Evolutionary conservation across 2,113 vertebrate genomes (phyloP).

Genomic region (Engystomops pustulosus): DNA sequence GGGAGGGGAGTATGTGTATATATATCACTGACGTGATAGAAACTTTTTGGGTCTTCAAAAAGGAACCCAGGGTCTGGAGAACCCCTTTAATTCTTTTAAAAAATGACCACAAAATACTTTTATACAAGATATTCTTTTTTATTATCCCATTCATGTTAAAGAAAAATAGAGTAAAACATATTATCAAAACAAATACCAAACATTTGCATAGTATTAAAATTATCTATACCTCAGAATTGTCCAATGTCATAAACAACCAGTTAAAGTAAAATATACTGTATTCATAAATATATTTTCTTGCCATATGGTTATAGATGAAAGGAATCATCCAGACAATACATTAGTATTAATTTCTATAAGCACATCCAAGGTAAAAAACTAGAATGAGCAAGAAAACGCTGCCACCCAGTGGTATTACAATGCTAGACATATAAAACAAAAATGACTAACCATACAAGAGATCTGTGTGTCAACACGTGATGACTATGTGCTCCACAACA

Average conservation of each 20-base stretch:
- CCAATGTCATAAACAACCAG: not conserved
- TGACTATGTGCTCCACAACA: not conserved
- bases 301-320: not conserved
- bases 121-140: not conserved
- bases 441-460: not conserved
- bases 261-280: not conserved
- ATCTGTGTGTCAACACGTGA: not conserved
- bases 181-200: not conserved
- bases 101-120: not conserved
- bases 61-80: no score
- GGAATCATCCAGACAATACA: not conserved
- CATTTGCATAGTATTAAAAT: conserved; percentile 1
- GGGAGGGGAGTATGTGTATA: no score
- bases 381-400: not conserved
- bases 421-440: not conserved
- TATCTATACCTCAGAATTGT: not conserved
- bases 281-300: conserved; percentile 2
- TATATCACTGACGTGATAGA: no score
- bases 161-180: not conserved
- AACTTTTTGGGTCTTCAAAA: no score
- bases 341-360: not conserved
- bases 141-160: conserved; percentile 21
- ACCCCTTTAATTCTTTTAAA: no score
- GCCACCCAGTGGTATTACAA: not conserved
- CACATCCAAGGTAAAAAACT: not conserved